These are phyloP conservation scores for Periophthalmus magnuspinnatus DNA, from an alignment of 2,797 vertebrate genomes.

Conservation along the genomic window DNA sequence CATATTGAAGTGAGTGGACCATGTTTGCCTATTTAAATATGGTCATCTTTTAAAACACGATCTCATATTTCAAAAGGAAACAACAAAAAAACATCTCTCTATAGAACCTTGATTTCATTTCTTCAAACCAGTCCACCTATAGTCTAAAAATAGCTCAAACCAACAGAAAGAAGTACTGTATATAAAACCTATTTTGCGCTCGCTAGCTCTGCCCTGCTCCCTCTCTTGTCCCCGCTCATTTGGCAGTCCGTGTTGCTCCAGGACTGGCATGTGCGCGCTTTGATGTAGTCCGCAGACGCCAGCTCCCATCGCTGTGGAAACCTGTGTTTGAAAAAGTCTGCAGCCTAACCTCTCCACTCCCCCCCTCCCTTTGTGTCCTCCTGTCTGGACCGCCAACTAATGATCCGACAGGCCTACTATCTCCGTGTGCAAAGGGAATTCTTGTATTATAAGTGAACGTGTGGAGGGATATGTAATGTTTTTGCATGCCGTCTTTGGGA, in stretches of 20 bases:
- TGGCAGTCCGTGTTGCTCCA: conserved; percentile 84
- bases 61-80: not conserved
- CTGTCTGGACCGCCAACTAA: conserved; percentile 79
- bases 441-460: not conserved
- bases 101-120: not conserved
- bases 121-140: not conserved
- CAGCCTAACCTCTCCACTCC: conserved; percentile 61
- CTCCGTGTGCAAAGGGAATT: conserved; percentile 46
- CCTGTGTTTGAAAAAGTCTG: conserved; percentile 78
- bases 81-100: not conserved
- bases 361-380: conserved; percentile 48
- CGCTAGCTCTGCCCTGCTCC: conserved; percentile 54
- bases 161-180: conserved; percentile 11
- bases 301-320: conserved; percentile 81
- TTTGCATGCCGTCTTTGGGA: not conserved
- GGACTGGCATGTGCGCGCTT: conserved; percentile 88
- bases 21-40: too few relatives aligned
- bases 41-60: too few relatives aligned
- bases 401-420: conserved; percentile 64
- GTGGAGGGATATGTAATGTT: not conserved
- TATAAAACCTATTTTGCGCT: conserved; percentile 9
- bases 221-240: conserved; percentile 77
- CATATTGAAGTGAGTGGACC: too few relatives aligned
- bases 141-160: not conserved
- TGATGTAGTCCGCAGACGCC: conserved; percentile 88